Base-by-base conservation (phyloP, 2,113 vertebrate genomes). In the Elachura formosa region DNA sequence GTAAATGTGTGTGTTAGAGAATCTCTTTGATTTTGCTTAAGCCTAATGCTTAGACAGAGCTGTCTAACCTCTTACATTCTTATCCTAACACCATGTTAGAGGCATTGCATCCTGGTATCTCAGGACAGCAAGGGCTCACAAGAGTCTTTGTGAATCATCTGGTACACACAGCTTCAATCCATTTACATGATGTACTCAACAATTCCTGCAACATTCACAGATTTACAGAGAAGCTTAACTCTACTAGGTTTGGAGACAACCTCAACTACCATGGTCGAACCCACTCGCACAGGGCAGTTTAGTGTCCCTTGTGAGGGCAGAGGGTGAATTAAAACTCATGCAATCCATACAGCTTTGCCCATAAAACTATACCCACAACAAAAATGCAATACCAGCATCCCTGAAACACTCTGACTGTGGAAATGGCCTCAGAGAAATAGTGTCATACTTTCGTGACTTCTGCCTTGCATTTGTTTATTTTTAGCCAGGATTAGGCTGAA, bases 161-260 rank as follows among this genome's bases (percentile, higher is more conserved):
- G 28, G n/a, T 52, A 13, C 0, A 2, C 33, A n/a, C 0, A 1
- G 66, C 21, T 73, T 43, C 0, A 0, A 78, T 34, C 64, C 40
- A 23, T 23, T 29, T 7, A 28, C 1, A 1, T 10, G 15, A 55
- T 5, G 23, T 5, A 62, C 33, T 58, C 59, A 58, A 5, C 45
- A 45, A 5, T 38, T 87, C 43, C 66, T 62, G 54, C 54, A 64
- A 48, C 6, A 9, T 12, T 33, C 23, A 36, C 34, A 36, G 56
- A 85, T 36, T 25, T 54, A 76, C 0, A 5, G 67, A 12, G 36
- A 81, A 76, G 66, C 10, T 2, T 23, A 59, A 34, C 29, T 45
- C 31, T 12, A 17, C 33, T 19, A 49, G 51, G 12, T 33, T 23
- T 14, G 23, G 68, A 77, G 67, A 80, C 15, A 86, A 71, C 21